Percentiles rank a stretch among this genome's conserved stretches.
These are phyloP conservation scores for Psittacara wagleri DNA, from an alignment of 2,113 vertebrate species.

Conservation along the genomic window DNA sequence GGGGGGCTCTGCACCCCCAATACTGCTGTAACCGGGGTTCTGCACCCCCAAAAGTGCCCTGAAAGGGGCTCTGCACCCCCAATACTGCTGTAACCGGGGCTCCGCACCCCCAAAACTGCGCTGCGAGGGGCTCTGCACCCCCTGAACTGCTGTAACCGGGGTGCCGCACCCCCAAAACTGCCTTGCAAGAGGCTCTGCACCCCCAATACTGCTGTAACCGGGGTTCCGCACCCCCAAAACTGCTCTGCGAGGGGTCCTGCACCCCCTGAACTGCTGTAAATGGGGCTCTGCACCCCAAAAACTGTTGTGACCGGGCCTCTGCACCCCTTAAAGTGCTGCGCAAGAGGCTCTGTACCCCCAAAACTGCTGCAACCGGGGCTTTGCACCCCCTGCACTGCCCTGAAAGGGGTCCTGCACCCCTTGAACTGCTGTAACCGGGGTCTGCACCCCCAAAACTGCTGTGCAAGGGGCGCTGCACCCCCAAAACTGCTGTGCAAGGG, in stretches of 20 bases:
- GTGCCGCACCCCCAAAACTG: rapidly evolving
- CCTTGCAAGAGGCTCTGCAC: neutral
- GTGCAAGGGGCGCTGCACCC: neutral
- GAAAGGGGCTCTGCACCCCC: no score
- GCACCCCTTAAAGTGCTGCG: no score
- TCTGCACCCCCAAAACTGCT: no score
- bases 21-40: no score
- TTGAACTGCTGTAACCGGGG: neutral
- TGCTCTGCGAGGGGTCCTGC: neutral
- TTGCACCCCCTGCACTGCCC: rapidly evolving
- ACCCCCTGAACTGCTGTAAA: neutral
- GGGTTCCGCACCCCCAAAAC: neutral
- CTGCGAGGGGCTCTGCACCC: neutral
- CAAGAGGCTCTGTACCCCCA: neutral
- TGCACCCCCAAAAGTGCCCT: no score
- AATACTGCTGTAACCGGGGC: neutral
- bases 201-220: neutral
- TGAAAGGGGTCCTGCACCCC: neutral
- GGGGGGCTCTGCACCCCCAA: no score
- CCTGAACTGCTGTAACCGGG: neutral
- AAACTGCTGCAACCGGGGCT: rapidly evolving
- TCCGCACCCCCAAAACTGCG: neutral
- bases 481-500: no score
- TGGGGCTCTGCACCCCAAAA: neutral
- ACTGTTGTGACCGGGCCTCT: no score